Conservation (phyloP, 2,113 vertebrate species). For the Centropus unirufus region DNA sequence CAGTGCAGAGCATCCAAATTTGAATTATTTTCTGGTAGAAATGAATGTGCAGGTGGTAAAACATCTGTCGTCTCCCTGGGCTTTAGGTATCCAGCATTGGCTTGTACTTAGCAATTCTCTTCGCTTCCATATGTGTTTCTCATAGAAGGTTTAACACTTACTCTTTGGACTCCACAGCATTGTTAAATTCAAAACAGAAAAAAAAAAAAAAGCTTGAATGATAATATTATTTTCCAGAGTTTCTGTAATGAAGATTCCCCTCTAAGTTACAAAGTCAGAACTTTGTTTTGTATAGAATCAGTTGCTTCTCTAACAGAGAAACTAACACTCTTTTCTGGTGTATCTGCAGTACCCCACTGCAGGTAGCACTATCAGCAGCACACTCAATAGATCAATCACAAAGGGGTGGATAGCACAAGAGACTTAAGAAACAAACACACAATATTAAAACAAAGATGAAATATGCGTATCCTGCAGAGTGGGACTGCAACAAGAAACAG, state of each 20-base stretch:
- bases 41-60: conserved; percentile 43
- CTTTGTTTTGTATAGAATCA: neutral
- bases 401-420: neutral
- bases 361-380: neutral
- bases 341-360: neutral
- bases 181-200: neutral
- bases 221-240: neutral
- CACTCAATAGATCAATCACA: accelerated
- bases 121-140: conserved; percentile 1
- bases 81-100: conserved; percentile 47
- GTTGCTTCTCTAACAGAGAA: neutral
- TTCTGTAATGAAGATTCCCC: neutral
- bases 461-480: neutral
- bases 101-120: neutral
- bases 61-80: conserved; percentile 66
- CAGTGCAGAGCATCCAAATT: neutral
- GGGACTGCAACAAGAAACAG: accelerated
- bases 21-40: conserved; percentile 33
- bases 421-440: neutral
- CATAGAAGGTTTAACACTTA: conserved; percentile 27
- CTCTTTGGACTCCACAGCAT: neutral
- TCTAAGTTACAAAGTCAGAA: neutral
- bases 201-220: neutral
- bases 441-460: neutral
- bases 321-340: neutral